Conservation (phyloP, 2,888 invertebrate genomes). For the Podabrus alpinus region DNA sequence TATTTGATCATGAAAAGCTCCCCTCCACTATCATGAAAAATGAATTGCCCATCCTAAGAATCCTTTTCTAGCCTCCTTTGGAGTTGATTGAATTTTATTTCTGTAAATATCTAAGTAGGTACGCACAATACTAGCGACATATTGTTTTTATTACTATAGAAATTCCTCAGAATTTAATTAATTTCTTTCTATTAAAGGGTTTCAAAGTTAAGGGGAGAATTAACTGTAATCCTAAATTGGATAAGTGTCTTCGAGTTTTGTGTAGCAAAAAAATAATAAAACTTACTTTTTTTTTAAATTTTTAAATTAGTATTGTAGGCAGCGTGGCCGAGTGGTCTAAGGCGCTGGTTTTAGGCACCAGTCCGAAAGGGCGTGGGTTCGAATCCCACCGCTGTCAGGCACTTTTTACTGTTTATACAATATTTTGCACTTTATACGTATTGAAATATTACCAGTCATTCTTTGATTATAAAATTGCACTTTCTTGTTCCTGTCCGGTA, state of each 20-base stretch:
- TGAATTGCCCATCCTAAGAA: background rate
- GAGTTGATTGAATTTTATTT: background rate
- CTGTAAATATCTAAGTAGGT: background rate
- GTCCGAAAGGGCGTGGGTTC: constrained; percentile 60
- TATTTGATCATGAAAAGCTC: too few relatives aligned
- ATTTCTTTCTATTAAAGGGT: background rate
- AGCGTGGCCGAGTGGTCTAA: constrained; percentile 89
- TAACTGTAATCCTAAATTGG: background rate
- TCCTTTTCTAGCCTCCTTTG: background rate
- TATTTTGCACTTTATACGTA: background rate
- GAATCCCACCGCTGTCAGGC: constrained; percentile 55
- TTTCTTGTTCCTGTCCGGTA: background rate
- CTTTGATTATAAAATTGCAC: background rate
- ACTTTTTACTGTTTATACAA: background rate
- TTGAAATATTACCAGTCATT: background rate
- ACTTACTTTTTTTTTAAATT: background rate
- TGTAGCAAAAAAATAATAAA: background rate
- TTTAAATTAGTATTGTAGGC: constrained; percentile 21
- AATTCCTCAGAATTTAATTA: background rate
- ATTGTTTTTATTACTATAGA: background rate
- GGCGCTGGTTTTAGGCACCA: constrained; percentile 91
- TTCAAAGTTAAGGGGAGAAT: background rate
- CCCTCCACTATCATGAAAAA: background rate
- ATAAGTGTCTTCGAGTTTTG: background rate
- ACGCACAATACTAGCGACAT: background rate